Evolutionary conservation across 2,888 invertebrate genomes (phyloP).

Genomic region (Nomada flava): DNA sequence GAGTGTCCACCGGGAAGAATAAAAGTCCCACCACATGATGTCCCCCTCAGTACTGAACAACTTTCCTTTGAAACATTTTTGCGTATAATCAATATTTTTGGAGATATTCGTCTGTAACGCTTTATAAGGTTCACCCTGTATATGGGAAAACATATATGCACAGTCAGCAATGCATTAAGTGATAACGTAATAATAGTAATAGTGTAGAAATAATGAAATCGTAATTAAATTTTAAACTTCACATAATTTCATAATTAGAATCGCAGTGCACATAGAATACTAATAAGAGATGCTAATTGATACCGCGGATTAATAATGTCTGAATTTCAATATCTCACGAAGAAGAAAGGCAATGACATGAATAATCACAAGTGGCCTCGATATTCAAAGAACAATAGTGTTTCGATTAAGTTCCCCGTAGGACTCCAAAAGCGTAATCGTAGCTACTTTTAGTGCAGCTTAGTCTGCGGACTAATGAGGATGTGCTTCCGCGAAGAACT

Average conservation of each 20-base stretch:
- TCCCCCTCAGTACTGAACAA: no score
- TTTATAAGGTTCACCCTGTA: no score
- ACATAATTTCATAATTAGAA: neutral
- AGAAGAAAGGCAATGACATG: slow-evolving; percentile 1
- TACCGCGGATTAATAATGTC: neutral
- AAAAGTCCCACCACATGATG: no score
- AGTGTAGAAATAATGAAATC: no score
- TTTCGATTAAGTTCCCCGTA: slow-evolving; percentile 45
- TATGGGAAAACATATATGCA: no score
- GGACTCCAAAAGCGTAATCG: slow-evolving; percentile 53
- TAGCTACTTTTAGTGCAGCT: slow-evolving; percentile 44
- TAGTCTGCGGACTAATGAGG: slow-evolving; percentile 52
- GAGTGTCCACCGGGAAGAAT: no score
- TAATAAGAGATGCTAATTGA: neutral
- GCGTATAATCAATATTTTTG: no score
- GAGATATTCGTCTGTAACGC: no score
- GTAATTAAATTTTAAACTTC: no score
- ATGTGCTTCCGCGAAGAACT: slow-evolving; percentile 62
- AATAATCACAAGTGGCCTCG: slow-evolving; percentile 13
- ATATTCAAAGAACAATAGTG: slow-evolving; percentile 35
- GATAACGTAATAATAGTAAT: no score
- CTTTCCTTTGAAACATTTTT: no score
- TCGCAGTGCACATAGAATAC: neutral
- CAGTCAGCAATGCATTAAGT: no score
- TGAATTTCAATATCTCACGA: neutral